These are phyloP conservation scores for Grantiella picta DNA, from an alignment of 2,113 vertebrate genomes.

Conservation along the genomic window DNA sequence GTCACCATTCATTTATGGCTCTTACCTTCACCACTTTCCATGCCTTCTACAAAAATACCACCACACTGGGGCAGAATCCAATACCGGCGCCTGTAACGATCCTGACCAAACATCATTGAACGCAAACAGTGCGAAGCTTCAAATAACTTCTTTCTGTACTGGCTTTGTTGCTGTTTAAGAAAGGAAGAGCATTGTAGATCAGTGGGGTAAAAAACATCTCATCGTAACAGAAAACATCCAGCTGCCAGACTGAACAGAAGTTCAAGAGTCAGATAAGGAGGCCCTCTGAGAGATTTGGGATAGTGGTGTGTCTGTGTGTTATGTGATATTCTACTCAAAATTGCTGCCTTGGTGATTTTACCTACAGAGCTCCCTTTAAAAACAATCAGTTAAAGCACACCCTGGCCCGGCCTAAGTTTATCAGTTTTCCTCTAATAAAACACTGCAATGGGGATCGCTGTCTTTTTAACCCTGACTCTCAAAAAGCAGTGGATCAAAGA, in stretches of 20 bases:
- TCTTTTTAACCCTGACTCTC: neutral
- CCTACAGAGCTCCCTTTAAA: neutral
- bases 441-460: neutral
- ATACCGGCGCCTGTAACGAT: constrained; percentile 90
- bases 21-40: constrained; percentile 89
- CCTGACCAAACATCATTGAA: constrained; percentile 92
- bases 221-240: neutral
- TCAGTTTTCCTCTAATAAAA: neutral
- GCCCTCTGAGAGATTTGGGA: neutral
- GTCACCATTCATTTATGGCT: neutral
- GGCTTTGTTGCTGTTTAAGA: constrained; percentile 86
- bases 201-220: accelerated
- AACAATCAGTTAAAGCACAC: neutral
- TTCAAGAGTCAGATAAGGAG: neutral
- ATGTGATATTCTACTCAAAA: neutral
- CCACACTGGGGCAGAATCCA: constrained; percentile 93
- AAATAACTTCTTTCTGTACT: constrained; percentile 89
- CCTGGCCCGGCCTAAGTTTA: neutral
- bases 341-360: neutral
- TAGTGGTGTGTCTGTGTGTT: neutral
- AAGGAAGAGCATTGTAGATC: neutral
- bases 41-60: constrained; percentile 91
- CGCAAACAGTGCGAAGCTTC: constrained; percentile 88
- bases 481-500: neutral
- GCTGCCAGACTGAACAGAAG: neutral